A percentile compares a stretch with the other conserved stretches of the same genome.
phyloP scores from a whole-genome alignment of 2,113 vertebrate genomes.

The Fregata magnificens region DNA sequence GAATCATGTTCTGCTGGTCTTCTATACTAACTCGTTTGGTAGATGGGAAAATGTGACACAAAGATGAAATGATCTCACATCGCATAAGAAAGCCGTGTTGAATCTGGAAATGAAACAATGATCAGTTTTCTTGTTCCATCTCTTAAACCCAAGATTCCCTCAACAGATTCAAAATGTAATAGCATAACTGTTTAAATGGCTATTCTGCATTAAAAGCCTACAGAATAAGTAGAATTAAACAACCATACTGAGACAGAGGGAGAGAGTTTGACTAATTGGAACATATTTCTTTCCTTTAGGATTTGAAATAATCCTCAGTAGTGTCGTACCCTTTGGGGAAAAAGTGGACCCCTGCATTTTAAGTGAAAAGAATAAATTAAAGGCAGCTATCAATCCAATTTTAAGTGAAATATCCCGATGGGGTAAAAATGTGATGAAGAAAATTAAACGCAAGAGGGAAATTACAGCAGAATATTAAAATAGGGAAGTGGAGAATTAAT shows the following conservation, averaged over 20 bases:
- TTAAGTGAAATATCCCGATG: slow-evolving; percentile 13
- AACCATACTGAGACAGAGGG: background rate
- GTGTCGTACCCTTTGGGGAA: background rate
- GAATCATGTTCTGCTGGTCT: background rate
- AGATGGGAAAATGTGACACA: background rate
- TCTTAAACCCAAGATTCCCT: background rate
- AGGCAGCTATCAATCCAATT: slow-evolving; percentile 9
- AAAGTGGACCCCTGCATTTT: background rate
- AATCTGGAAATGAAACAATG: background rate
- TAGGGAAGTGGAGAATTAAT: background rate
- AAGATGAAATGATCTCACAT: background rate
- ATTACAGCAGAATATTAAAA: slow-evolving; percentile 11
- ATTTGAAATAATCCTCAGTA: slow-evolving; percentile 4
- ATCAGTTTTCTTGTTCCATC: background rate
- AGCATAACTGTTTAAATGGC: background rate
- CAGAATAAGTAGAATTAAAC: background rate
- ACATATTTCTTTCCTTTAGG: background rate
- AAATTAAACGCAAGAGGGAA: slow-evolving; percentile 19
- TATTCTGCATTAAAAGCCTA: background rate
- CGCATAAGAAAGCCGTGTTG: background rate
- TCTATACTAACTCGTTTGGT: background rate
- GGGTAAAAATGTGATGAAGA: slow-evolving; percentile 16
- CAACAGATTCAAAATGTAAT: background rate
- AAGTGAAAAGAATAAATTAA: slow-evolving; percentile 34
- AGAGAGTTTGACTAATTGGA: background rate